phyloP scores from a whole-genome alignment of 2,888 invertebrate species.

The Pogonocherus hispidulus region DNA sequence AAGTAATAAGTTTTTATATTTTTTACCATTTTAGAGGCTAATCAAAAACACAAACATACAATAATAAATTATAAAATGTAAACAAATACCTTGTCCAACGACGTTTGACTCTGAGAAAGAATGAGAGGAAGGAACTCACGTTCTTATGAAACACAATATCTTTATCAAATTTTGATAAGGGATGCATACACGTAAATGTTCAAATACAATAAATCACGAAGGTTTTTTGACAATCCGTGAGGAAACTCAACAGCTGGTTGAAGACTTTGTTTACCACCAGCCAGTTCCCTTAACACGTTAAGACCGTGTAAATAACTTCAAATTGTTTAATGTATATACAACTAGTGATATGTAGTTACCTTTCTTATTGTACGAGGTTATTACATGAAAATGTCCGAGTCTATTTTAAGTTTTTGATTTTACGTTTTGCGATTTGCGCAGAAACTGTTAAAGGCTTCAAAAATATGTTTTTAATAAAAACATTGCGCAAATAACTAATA shows the following conservation, averaged over 20 bases:
- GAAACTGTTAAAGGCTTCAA: too few relatives aligned
- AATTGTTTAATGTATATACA: constrained; percentile 20
- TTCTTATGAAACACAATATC: constrained; percentile 34
- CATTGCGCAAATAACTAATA: too few relatives aligned
- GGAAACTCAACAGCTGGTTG: constrained; percentile 28
- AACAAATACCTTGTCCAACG: constrained; percentile 27
- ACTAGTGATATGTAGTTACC: constrained; percentile 9
- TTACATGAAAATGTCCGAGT: not conserved
- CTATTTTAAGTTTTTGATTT: too few relatives aligned
- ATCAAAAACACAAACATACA: constrained; percentile 21
- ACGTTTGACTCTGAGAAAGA: constrained; percentile 24
- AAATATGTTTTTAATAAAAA: too few relatives aligned
- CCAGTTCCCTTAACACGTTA: constrained; percentile 26
- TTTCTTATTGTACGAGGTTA: too few relatives aligned
- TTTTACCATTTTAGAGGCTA: constrained; percentile 23
- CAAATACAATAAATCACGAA: constrained; percentile 50
- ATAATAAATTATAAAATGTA: constrained; percentile 30
- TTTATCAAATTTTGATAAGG: constrained; percentile 52
- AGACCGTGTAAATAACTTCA: constrained; percentile 22
- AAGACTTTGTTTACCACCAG: constrained; percentile 25
- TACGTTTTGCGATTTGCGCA: too few relatives aligned
- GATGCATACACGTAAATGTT: constrained; percentile 41
- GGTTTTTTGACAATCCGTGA: constrained; percentile 29
- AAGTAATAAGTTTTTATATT: too few relatives aligned
- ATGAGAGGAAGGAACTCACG: constrained; percentile 23